A percentile compares a stretch with the other conserved stretches of the same genome.
Conservation (phyloP, 2,888 invertebrate species). For the Pollenia griseotomentosa region DNA sequence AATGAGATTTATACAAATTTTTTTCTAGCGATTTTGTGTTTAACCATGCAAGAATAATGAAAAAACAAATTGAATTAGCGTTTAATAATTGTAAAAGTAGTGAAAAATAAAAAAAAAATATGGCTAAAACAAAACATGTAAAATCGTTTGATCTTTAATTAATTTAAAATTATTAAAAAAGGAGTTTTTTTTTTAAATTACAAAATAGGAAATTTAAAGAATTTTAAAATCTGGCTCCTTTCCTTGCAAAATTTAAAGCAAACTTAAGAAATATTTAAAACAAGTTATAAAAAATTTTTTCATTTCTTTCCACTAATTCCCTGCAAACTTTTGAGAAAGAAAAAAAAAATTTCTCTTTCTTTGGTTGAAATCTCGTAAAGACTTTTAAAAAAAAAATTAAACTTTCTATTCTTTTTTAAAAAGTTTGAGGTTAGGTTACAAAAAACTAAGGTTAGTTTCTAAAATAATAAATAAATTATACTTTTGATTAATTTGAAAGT, state of each 20-base stretch:
- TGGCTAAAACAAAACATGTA: conserved; percentile 17
- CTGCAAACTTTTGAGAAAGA: too few species aligned
- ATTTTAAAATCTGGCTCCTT: neutral
- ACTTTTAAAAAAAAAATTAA: too few species aligned
- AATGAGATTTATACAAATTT: conserved; percentile 33
- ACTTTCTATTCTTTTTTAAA: too few species aligned
- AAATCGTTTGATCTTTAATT: conserved; percentile 72
- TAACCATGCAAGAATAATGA: conserved; percentile 74
- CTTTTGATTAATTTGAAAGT: too few species aligned
- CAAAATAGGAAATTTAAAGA: neutral
- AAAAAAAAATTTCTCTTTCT: too few species aligned
- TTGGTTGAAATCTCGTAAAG: too few species aligned
- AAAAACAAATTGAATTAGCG: conserved; percentile 73
- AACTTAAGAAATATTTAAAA: neutral
- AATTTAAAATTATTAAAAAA: conserved; percentile 69
- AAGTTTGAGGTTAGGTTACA: too few species aligned
- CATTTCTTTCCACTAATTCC: too few species aligned
- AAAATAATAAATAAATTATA: too few species aligned
- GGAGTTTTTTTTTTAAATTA: neutral
- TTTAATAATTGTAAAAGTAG: conserved; percentile 66
- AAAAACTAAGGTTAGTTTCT: too few species aligned
- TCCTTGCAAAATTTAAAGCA: too few species aligned
- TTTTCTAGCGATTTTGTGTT: conserved; percentile 64
- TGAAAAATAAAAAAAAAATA: conserved; percentile 40
- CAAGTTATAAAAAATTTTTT: neutral